Conservation (phyloP, 2,113 vertebrate species). For the Protobothrops mucrosquamatus region DNA sequence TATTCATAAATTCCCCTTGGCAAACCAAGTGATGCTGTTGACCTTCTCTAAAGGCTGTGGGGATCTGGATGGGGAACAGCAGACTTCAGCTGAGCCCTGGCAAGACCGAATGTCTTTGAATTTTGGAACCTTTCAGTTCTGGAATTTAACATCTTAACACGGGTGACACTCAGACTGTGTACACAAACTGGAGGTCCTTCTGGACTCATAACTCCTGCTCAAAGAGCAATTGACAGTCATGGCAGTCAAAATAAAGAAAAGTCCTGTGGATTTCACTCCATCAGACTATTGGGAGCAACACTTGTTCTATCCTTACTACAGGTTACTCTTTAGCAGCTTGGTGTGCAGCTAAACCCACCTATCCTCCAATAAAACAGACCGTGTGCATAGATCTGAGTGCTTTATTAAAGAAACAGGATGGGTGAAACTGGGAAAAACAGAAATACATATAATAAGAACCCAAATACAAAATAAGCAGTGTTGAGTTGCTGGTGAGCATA, state of each 20-base stretch:
- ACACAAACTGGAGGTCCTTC: not conserved
- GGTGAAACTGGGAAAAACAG: too few relatives aligned
- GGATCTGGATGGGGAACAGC: not conserved
- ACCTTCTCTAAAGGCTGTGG: not conserved
- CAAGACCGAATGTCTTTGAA: not conserved
- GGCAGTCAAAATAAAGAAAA: not conserved
- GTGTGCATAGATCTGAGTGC: too few relatives aligned
- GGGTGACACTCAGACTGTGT: not conserved
- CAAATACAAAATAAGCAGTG: too few relatives aligned
- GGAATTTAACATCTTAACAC: not conserved
- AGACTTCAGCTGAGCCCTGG: not conserved
- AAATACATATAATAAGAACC: too few relatives aligned
- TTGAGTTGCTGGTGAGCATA: too few relatives aligned
- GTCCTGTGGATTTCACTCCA: not conserved
- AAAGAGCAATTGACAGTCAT: not conserved
- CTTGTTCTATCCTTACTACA: too few relatives aligned
- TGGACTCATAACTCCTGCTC: not conserved
- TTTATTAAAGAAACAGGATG: too few relatives aligned
- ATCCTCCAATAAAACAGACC: too few relatives aligned
- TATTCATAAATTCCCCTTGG: not conserved
- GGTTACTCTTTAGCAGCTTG: too few relatives aligned
- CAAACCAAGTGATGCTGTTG: not conserved
- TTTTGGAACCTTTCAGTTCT: not conserved
- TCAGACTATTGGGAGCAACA: not conserved
- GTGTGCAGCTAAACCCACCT: too few relatives aligned